Percentiles rank a stretch among this genome's conserved stretches.
These are phyloP conservation scores for Halictus rubicundus DNA, from an alignment of 1,140 invertebrate genomes.

Conservation along the genomic window DNA sequence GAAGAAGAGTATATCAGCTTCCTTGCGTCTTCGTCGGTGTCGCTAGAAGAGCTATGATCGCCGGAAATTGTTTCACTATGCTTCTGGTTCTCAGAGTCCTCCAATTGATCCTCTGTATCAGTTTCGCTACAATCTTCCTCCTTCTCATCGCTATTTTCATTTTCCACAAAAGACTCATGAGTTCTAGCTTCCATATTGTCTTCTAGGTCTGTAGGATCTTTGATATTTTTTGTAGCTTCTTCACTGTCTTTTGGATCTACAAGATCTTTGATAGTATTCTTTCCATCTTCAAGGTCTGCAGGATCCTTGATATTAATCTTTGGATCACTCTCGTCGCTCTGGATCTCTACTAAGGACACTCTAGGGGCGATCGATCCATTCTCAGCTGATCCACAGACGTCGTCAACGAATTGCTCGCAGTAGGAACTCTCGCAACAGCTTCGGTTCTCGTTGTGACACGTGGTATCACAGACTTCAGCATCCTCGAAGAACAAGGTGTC, in stretches of 20 bases:
- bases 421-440: conserved; percentile 1
- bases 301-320: background rate
- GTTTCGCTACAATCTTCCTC: too few species aligned
- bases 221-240: too few species aligned
- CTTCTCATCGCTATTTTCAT: too few species aligned
- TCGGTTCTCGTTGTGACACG: background rate
- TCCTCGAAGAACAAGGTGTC: conserved; percentile 25
- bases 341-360: background rate
- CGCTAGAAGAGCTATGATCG: background rate
- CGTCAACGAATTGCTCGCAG: background rate
- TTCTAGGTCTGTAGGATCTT: background rate
- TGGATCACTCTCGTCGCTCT: background rate
- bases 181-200: too few species aligned
- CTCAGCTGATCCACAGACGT: background rate
- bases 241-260: too few species aligned
- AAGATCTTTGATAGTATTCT: background rate
- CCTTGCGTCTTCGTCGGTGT: background rate
- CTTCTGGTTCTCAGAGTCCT: background rate
- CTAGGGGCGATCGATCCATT: background rate
- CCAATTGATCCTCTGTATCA: background rate
- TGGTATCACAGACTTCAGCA: conserved; percentile 13
- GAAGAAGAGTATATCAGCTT: conserved; percentile 25
- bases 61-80: background rate
- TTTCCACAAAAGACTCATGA: background rate
- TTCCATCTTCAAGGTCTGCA: background rate